Conservation (phyloP, 2,888 invertebrate genomes). For the Microctonus aethiopoides region DNA sequence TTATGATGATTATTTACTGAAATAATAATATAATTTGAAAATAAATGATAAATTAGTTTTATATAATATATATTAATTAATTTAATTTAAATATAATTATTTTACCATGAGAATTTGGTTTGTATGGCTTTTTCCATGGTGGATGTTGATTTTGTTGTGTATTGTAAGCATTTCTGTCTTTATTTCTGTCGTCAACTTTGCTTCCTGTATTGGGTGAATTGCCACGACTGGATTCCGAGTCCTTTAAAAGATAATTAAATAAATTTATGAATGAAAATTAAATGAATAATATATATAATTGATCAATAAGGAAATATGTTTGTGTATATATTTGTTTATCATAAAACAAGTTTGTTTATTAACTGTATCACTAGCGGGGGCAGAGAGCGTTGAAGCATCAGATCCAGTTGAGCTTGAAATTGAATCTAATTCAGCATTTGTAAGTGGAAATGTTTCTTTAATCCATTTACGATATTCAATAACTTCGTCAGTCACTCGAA, state of each 20-base stretch:
- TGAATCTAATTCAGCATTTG: constrained; percentile 60
- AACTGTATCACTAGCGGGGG: constrained; percentile 65
- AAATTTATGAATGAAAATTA: neutral
- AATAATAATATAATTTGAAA: constrained; percentile 5
- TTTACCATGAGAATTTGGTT: constrained; percentile 58
- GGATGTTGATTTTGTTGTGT: constrained; percentile 54
- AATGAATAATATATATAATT: neutral
- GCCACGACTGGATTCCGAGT: constrained; percentile 65
- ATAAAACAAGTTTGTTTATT: too few species aligned
- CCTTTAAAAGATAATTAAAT: constrained; percentile 45
- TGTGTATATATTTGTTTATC: neutral
- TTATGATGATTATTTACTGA: constrained; percentile 56
- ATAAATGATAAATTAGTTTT: neutral
- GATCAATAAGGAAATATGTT: too few species aligned
- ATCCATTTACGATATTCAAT: constrained; percentile 79
- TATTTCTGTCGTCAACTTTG: constrained; percentile 59
- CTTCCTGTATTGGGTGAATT: constrained; percentile 65
- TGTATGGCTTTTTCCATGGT: constrained; percentile 60
- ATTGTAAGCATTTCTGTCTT: constrained; percentile 57
- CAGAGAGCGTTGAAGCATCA: constrained; percentile 64
- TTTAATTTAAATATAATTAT: neutral
- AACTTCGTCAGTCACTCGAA: constrained; percentile 94
- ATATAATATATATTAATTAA: neutral
- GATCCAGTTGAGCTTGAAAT: constrained; percentile 65
- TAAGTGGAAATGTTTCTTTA: constrained; percentile 68